Evolutionary conservation across 2,797 vertebrate species (phyloP).

Genomic region (Pipistrellus nathusii): DNA sequence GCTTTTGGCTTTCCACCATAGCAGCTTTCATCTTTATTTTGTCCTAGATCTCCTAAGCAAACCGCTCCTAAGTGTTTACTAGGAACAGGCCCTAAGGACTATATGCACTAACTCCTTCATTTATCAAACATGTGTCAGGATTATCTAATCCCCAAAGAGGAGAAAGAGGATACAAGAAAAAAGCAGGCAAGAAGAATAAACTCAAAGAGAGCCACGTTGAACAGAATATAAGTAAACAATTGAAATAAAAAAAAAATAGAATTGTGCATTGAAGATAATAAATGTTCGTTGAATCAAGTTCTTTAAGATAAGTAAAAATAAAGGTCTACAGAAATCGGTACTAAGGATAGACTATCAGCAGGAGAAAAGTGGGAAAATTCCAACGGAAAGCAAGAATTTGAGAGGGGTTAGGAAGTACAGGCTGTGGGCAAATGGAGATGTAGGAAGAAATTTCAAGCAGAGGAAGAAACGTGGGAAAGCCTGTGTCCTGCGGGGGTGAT

Average conservation of each 20-base stretch:
- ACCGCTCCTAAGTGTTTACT: neutral
- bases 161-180: slow-evolving; percentile 33
- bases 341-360: slow-evolving; percentile 14
- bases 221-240: slow-evolving; percentile 21
- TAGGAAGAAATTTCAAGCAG: neutral
- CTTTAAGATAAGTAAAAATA: neutral
- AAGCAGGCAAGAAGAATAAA: neutral
- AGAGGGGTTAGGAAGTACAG: neutral
- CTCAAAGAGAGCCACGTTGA: neutral
- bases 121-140: neutral
- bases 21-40: neutral
- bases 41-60: slow-evolving; percentile 37
- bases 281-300: slow-evolving; percentile 57
- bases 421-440: neutral
- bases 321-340: slow-evolving; percentile 1
- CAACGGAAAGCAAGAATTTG: slow-evolving; percentile 4
- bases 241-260: slow-evolving; percentile 56
- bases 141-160: slow-evolving; percentile 3
- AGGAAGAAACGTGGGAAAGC: neutral
- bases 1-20: neutral
- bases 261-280: neutral
- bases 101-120: neutral
- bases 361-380: slow-evolving; percentile 32
- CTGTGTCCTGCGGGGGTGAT: neutral
- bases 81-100: neutral